Evolutionary conservation across 2,888 invertebrate genomes (phyloP).

Genomic region (Eupelmus urozonus): DNA sequence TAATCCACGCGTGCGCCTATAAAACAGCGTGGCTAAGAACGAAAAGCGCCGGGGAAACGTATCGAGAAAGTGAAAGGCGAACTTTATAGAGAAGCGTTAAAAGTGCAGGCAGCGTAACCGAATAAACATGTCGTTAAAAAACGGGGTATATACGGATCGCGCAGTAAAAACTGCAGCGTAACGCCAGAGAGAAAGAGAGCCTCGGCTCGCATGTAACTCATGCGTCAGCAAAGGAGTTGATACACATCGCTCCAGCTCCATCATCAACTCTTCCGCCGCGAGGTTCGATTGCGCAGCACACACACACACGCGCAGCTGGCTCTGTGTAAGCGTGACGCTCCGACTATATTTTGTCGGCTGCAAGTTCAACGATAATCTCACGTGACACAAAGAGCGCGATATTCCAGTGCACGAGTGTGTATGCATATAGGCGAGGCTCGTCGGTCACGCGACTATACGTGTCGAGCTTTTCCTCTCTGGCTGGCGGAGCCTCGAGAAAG

Average conservation of each 20-base stretch:
- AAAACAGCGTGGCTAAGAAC: too few species aligned
- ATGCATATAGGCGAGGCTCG: constrained; percentile 9
- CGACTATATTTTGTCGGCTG: constrained; percentile 17
- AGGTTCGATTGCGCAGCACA: too few species aligned
- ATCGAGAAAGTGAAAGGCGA: too few species aligned
- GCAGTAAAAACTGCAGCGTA: not conserved
- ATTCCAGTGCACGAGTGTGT: not conserved
- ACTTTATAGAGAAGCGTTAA: too few species aligned
- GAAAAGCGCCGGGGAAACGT: too few species aligned
- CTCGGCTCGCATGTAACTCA: not conserved
- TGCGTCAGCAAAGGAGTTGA: not conserved
- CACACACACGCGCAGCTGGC: not conserved
- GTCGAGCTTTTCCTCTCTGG: constrained; percentile 8
- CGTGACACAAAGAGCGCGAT: constrained; percentile 46
- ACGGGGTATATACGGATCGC: not conserved
- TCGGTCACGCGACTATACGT: constrained; percentile 36
- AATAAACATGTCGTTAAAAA: constrained; percentile 6
- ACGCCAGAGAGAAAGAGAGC: too few species aligned
- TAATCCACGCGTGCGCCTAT: too few species aligned
- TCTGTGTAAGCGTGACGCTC: too few species aligned
- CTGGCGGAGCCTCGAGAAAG: not conserved
- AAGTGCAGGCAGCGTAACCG: too few species aligned
- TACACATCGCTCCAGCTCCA: not conserved
- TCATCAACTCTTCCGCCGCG: not conserved
- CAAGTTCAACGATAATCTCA: constrained; percentile 38